Evolutionary conservation across 2,888 invertebrate species (phyloP), one percentile per base, ranked within the genome.

Genomic region (Helleia helle): DNA sequence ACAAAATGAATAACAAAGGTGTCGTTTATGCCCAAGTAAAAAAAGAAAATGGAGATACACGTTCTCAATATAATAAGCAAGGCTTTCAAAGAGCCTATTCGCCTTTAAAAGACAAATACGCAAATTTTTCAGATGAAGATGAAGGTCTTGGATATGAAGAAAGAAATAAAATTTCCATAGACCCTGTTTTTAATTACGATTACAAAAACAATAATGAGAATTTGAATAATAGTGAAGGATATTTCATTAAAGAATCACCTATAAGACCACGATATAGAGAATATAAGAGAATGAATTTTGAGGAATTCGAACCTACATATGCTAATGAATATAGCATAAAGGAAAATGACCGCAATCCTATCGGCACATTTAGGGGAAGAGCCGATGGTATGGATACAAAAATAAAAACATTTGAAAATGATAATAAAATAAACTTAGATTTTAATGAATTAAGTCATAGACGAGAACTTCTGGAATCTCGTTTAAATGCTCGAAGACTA

Each of bases 1-100:
- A 86, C 59, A 59, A 75, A 70, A 71, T 79, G 75, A 80, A 88
- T 44, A 86, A 87, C 53, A 81, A 87, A 56, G 86, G 88, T 49
- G 88, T 93, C 14, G 92, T 93, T 36, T 94, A 94, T 60, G 93
- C 94, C 4, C 92, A 93, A 66, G 90, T 94, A 2, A 87, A 90
- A 1, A 84, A 71, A 71, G 87, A 72, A 55, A 71, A 62, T 53
- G 68, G 68, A 14, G 68, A 71, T 38, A 60, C 57, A 24, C 59
- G 63, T 2, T 51, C 58, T n/a, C 64, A 59, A 43, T 62, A 59
- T 44, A 64, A 66, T 8, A 81, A 76, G 51, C 75, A 76, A 51
- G 88, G 88, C 12, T 61, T 88, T 11, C 88, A 88, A 49, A 87
- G 87, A 44, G 80, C 81, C 13, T 76, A 68, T 50, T 73, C 75